phyloP scores from a whole-genome alignment of 2,888 invertebrate species.

The Drosophila subsilvestris region DNA sequence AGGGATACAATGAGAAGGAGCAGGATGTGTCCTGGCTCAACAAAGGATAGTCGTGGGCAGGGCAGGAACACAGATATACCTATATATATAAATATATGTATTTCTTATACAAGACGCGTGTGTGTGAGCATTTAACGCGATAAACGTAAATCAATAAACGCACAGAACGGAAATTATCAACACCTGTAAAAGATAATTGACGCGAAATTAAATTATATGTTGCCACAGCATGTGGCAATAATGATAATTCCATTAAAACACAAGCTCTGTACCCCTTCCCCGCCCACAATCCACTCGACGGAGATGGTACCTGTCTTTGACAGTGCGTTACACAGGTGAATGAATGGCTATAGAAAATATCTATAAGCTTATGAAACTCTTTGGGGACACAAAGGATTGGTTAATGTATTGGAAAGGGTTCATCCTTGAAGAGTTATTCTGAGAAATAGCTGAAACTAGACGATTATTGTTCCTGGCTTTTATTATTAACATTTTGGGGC shows the following conservation, averaged over 20 bases:
- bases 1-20: constrained; percentile 31
- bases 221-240: constrained; percentile 23
- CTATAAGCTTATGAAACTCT: not conserved
- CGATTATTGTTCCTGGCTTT: too few species aligned
- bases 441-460: not conserved
- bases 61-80: constrained; percentile 1
- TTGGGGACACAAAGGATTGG: not conserved
- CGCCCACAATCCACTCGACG: too few species aligned
- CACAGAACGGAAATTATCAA: constrained; percentile 48
- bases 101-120: constrained; percentile 11
- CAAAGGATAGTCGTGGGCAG: constrained; percentile 23
- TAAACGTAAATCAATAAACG: constrained; percentile 52
- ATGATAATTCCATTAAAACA: constrained; percentile 13
- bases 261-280: not conserved
- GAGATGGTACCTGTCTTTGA: not conserved
- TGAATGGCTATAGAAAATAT: not conserved
- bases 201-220: constrained; percentile 42
- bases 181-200: constrained; percentile 52
- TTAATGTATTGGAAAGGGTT: not conserved
- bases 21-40: constrained; percentile 31
- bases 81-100: not conserved
- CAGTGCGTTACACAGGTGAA: not conserved
- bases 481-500: too few species aligned
- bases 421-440: not conserved
- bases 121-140: constrained; percentile 19